Evolutionary conservation across 2,888 invertebrate genomes (phyloP), one percentile per base, ranked within the genome.

Genomic region (Thereva nobilitata): DNA sequence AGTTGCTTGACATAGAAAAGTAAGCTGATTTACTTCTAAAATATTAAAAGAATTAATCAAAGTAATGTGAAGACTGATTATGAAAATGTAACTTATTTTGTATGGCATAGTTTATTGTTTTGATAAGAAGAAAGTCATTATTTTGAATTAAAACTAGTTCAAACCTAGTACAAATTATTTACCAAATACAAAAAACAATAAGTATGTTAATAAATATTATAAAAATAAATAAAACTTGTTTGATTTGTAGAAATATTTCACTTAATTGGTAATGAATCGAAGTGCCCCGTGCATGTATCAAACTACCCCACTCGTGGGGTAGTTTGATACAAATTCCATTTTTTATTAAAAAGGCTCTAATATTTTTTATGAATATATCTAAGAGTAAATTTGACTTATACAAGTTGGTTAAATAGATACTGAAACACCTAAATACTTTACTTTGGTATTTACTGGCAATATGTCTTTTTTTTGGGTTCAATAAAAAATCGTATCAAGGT

Each of bases 281-380:
- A 47, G 47, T 47, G 10, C 8, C 47, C 47, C 47, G 10, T 10
- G 47, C 8, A 47, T 47, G 47, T 47, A 47, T 10, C n/a, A 47
- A 47, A 10, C 8, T 47, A 47, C 47, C 47, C 47, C 47, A 4
- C 12, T 5, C 12, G n/a, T 47, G 47, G 47, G 47, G 47, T 5
- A 47, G 10, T 47, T 47, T 47, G 47, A 47, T 47, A 47, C 47
- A 9, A 47, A 47, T 47, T 47, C 3, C 6, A 47, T 12, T 47
- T 47, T 47, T 8, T 5, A 47, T 5, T 10, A 47, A 47, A 47
- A 1, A 9, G 1, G 5, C 12, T 5, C 5, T 47, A 47, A 47
- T 12, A 9, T n/a, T 47, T 47, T 47, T 5, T 10, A 10, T 47
- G 9, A 47, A 5, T 5, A 47, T 10, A 10, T 47, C n/a, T 10